Evolutionary conservation across 1,140 invertebrate species (phyloP), one percentile per base, ranked within the genome.

Genomic region (Drosophila burlai): DNA sequence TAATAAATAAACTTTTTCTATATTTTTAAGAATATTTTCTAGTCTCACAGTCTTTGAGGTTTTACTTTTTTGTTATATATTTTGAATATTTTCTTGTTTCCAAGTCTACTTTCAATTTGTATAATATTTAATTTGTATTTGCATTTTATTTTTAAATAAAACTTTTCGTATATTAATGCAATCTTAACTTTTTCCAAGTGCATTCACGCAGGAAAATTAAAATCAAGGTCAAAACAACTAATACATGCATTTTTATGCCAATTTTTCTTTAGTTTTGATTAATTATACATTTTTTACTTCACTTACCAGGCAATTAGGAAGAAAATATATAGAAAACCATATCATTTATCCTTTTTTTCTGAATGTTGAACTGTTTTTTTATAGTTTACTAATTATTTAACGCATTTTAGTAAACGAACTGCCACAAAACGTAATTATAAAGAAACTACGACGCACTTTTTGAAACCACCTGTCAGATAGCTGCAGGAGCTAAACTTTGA

Each of bases 391-490:
- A 11, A 4, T 0, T 13, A 24, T 24, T 21, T 46, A 46, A 10
- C 7, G 3, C 9, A n/a, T 46, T 46, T 21, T 13, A 24, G 4
- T 21, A 7, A 13, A 46, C n/a, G 18, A 21, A 21, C 34, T 11
- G 10, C 34, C 10, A 34, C 34, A 34, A 11, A 34, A 34, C 6
- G 34, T 11, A 34, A 2, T 34, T 34, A 11, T 34, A 34, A 34
- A 11, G 1, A 34, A 49, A 10, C 1, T 16, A 49, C 5, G 7
- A 36, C 18, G 7, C 31, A 54, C 31, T 21, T 36, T 18, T 3
- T 15, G n/a, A 13, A 55, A 55, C 52, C 52, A 55, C 52, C 52
- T 55, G 52, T 55, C 52, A 38, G 52, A 15, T 55, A 38, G 13
- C 52, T 24, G 18, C 8, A 24, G 9, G 31, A 54, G 13, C 0